phyloP scores from a whole-genome alignment of 2,113 vertebrate genomes.

The Cephalopholis sonnerati region DNA sequence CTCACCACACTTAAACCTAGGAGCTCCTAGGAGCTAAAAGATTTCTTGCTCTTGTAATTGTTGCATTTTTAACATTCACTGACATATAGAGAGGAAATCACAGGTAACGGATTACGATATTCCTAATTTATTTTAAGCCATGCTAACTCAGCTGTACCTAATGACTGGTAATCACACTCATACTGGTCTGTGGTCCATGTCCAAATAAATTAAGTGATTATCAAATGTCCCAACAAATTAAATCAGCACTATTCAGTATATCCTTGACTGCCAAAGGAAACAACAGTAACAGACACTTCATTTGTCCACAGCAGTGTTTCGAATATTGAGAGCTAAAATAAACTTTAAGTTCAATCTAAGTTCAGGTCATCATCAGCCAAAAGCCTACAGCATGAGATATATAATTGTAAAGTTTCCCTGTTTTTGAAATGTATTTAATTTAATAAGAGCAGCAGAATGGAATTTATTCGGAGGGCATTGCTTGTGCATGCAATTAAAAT shows the following conservation, averaged over 20 bases:
- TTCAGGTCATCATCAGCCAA: conserved; percentile 31
- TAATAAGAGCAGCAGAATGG: conserved; percentile 29
- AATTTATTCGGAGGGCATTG: conserved; percentile 37
- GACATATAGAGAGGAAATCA: not conserved
- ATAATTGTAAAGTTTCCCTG: not conserved
- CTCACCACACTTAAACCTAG: too few species aligned
- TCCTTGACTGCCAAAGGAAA: not conserved
- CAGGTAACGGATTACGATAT: not conserved
- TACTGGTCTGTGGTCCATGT: not conserved
- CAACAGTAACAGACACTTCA: not conserved
- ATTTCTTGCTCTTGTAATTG: not conserved
- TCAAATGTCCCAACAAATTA: not conserved
- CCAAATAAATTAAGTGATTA: not conserved
- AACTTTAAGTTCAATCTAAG: conserved; percentile 22
- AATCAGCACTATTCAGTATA: not conserved
- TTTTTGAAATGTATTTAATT: conserved; percentile 36
- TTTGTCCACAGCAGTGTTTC: not conserved
- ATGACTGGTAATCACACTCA: not conserved
- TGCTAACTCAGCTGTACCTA: not conserved
- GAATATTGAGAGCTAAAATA: conserved; percentile 14
- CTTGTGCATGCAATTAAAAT: conserved; percentile 54
- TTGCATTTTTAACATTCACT: not conserved
- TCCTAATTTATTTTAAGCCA: not conserved
- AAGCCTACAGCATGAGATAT: conserved; percentile 8
- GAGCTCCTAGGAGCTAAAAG: not conserved